These are phyloP conservation scores for Eulemur rufifrons DNA, from an alignment of 2,113 vertebrate genomes.

Conservation along the genomic window DNA sequence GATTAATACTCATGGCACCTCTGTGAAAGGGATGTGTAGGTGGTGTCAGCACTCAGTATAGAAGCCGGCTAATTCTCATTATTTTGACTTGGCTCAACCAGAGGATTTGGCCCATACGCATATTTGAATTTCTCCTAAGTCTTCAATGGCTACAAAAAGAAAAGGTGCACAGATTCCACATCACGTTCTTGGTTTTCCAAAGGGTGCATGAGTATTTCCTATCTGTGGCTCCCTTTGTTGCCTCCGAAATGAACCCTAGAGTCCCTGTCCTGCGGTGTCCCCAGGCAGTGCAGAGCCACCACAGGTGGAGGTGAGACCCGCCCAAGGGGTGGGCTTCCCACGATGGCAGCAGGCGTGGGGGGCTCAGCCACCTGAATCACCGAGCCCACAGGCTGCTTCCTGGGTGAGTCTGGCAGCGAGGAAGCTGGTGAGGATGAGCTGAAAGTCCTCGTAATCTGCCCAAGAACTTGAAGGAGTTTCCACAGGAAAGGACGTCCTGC, in stretches of 20 bases:
- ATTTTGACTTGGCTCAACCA: not conserved
- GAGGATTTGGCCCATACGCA: not conserved
- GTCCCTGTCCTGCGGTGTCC: not conserved
- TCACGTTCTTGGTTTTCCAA: not conserved
- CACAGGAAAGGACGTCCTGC: not conserved
- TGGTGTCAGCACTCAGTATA: not conserved
- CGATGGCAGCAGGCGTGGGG: fast-evolving
- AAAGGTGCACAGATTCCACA: fast-evolving
- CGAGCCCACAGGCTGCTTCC: not conserved
- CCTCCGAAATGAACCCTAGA: not conserved
- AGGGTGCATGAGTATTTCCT: too few relatives aligned
- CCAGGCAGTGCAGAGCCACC: fast-evolving
- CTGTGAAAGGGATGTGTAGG: not conserved
- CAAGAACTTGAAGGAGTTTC: not conserved
- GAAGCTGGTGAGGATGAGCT: fast-evolving
- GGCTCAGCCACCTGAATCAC: fast-evolving
- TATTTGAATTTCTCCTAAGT: too few relatives aligned
- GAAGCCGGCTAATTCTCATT: not conserved
- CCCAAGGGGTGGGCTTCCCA: not conserved
- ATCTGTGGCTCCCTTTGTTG: fast-evolving
- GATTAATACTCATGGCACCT: not conserved
- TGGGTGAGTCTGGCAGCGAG: not conserved
- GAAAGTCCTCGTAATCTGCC: not conserved
- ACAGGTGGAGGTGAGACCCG: fast-evolving
- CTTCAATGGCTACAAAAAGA: not conserved